Conservation (phyloP, 2,888 invertebrate genomes). For the Prosopocoilus inquinatus region DNA sequence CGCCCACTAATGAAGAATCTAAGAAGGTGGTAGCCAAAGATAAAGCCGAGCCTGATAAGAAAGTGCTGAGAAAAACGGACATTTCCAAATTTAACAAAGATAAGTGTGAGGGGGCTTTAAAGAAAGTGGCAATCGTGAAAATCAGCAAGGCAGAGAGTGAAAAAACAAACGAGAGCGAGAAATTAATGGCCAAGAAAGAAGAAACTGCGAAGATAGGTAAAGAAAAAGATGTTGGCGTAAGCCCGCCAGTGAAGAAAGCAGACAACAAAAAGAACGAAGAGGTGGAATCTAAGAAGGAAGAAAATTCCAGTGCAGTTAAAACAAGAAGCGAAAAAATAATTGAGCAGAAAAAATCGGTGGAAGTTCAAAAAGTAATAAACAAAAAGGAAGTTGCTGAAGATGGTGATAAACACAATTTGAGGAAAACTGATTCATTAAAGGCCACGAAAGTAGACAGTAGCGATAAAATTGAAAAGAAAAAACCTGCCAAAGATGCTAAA, state of each 20-base stretch:
- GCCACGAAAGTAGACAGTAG: too few species aligned
- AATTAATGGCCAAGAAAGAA: conserved; percentile 2
- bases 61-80: conserved; percentile 4
- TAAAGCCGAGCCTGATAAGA: too few species aligned
- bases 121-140: conserved; percentile 4
- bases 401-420: not conserved
- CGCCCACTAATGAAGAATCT: too few species aligned
- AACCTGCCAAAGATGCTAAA: not conserved
- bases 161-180: not conserved
- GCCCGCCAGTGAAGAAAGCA: conserved; percentile 12
- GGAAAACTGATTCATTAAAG: not conserved
- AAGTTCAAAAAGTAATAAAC: conserved; percentile 1
- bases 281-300: conserved; percentile 23
- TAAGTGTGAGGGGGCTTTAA: not conserved
- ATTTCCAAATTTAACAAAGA: conserved; percentile 5
- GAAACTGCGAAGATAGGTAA: conserved; percentile 1
- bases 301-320: conserved; percentile 8
- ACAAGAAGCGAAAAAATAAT: conserved; percentile 9
- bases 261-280: conserved; percentile 25
- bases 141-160: conserved; percentile 4
- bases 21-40: too few species aligned
- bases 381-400: not conserved
- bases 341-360: conserved; percentile 2
- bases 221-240: too few species aligned
- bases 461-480: not conserved